These are phyloP conservation scores for Nycticorax nycticorax DNA, from an alignment of 2,113 vertebrate species.

Conservation along the genomic window DNA sequence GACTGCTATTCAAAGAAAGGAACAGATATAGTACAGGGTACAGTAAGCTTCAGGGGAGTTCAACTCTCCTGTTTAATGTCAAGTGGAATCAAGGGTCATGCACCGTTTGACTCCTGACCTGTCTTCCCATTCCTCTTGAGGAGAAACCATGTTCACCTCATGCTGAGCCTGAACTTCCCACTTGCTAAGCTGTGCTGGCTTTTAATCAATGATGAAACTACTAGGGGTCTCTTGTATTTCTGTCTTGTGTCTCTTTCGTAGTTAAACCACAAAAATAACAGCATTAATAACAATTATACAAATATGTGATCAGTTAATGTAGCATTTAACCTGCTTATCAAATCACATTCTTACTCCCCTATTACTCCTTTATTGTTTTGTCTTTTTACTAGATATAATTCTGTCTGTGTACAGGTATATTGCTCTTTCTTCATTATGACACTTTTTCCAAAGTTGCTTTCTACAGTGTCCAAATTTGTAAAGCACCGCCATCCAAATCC, in stretches of 20 bases:
- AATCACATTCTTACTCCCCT: background rate
- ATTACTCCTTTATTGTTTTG: accelerated
- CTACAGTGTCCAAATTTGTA: background rate
- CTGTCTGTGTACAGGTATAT: accelerated
- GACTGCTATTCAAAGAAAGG: background rate
- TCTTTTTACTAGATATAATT: background rate
- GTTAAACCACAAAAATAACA: background rate
- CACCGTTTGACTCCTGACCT: background rate
- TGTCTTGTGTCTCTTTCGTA: background rate
- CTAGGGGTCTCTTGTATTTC: background rate
- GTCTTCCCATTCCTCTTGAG: background rate
- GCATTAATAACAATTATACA: background rate
- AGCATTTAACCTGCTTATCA: background rate
- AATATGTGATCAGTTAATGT: background rate
- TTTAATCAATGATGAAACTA: background rate
- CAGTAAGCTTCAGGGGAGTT: background rate
- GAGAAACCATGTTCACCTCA: background rate
- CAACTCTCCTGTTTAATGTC: background rate
- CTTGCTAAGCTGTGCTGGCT: background rate
- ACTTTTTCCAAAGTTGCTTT: background rate
- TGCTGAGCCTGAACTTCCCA: background rate
- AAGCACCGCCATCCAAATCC: background rate
- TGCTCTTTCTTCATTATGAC: background rate
- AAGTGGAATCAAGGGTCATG: background rate
- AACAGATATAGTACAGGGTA: background rate